Conservation (phyloP, 1,140 invertebrate genomes). For the Achroia grisella region DNA sequence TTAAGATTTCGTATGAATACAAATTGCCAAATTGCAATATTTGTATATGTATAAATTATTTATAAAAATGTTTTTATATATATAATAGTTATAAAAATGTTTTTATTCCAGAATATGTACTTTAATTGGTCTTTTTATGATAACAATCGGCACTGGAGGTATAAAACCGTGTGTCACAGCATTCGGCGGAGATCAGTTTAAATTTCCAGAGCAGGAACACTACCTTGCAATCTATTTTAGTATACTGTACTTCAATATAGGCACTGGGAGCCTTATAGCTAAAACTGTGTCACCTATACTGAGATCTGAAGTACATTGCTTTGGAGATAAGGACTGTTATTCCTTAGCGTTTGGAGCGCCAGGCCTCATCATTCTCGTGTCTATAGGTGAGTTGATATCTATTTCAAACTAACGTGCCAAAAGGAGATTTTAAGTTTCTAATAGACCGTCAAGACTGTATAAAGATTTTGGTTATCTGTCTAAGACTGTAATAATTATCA, state of each 20-base stretch:
- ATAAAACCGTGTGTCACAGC: slow-evolving; percentile 94
- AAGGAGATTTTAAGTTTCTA: too few relatives aligned
- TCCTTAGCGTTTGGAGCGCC: slow-evolving; percentile 82
- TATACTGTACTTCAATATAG: slow-evolving; percentile 81
- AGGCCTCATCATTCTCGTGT: slow-evolving; percentile 75
- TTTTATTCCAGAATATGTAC: slow-evolving; percentile 69
- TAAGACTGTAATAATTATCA: too few relatives aligned
- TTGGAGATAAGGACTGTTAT: slow-evolving; percentile 80
- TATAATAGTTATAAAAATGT: too few relatives aligned
- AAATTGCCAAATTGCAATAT: too few relatives aligned
- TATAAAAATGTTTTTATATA: too few relatives aligned
- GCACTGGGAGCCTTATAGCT: slow-evolving; percentile 78
- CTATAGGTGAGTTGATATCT: slow-evolving; percentile 66
- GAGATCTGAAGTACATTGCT: slow-evolving; percentile 77
- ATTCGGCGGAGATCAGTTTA: slow-evolving; percentile 94
- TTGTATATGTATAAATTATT: background rate
- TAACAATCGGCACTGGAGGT: slow-evolving; percentile 87
- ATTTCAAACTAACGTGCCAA: too few relatives aligned
- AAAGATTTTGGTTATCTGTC: too few relatives aligned
- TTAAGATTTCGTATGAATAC: too few relatives aligned
- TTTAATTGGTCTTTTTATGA: slow-evolving; percentile 75
- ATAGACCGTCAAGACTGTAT: too few relatives aligned
- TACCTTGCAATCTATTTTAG: slow-evolving; percentile 79
- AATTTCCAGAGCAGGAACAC: slow-evolving; percentile 76
- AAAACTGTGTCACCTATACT: slow-evolving; percentile 81